phyloP scores from a whole-genome alignment of 1,140 invertebrate genomes.

The Eciton burchellii region DNA sequence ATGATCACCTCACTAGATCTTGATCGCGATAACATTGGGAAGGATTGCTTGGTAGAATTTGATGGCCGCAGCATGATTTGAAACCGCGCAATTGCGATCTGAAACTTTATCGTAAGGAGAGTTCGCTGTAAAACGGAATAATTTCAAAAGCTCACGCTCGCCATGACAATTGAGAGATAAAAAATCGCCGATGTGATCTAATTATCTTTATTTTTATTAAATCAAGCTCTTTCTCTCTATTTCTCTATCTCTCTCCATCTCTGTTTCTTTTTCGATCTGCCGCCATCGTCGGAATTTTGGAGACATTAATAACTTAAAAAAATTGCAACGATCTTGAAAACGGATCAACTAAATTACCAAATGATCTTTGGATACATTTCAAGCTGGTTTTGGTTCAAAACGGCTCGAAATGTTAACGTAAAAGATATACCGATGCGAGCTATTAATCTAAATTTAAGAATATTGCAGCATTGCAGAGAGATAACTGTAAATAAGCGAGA shows the following conservation, averaged over 20 bases:
- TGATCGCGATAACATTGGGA: constrained; percentile 43
- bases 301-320: not conserved
- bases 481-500: constrained; percentile 1
- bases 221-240: not conserved
- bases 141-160: not conserved
- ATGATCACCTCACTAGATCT: constrained; percentile 68
- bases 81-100: not conserved
- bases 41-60: constrained; percentile 37
- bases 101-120: not conserved
- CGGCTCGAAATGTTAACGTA: not conserved
- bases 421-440: not conserved
- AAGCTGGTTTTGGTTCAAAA: too few relatives aligned
- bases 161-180: not conserved
- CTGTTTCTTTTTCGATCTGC: too few relatives aligned
- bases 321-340: not conserved
- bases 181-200: not conserved
- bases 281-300: not conserved
- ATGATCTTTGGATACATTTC: too few relatives aligned
- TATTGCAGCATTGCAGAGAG: constrained; percentile 2
- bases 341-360: not conserved
- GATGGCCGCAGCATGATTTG: not conserved
- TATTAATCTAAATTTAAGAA: constrained; percentile 43
- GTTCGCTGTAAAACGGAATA: not conserved
- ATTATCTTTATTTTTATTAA: not conserved
- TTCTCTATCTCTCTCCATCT: too few relatives aligned